These are phyloP conservation scores for Callocephalon fimbriatum DNA, from an alignment of 2,113 vertebrate genomes.

Conservation along the genomic window DNA sequence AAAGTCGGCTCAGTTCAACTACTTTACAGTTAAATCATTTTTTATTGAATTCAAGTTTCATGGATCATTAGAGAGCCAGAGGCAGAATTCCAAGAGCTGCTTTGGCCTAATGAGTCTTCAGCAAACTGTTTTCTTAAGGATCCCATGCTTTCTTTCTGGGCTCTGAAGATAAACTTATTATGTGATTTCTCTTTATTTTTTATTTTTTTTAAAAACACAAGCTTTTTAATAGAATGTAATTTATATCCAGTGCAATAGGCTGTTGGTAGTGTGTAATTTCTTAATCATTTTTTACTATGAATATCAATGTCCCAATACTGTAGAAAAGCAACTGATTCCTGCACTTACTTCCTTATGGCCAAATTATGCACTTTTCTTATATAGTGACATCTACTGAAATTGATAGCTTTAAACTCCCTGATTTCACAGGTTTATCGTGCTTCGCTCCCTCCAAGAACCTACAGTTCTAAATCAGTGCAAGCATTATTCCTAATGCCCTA, in stretches of 20 bases:
- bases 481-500: not conserved
- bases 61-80: conserved; percentile 78
- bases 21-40: conserved; percentile 79
- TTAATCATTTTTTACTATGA: conserved; percentile 2
- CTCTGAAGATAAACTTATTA: conserved; percentile 33
- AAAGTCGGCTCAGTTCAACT: conserved; percentile 56
- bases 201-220: not conserved
- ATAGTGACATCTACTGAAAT: not conserved
- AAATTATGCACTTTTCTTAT: not conserved
- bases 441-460: not conserved
- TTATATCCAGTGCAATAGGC: conserved; percentile 32
- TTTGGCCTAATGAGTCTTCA: conserved; percentile 79
- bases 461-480: not conserved
- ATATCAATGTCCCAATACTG: not conserved
- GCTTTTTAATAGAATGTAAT: conserved; percentile 43
- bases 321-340: conserved; percentile 8
- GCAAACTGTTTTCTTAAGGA: conserved; percentile 75
- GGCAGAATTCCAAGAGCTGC: conserved; percentile 69
- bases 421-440: not conserved
- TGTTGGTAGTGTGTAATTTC: not conserved
- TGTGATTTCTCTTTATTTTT: not conserved
- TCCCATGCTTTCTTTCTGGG: conserved; percentile 11
- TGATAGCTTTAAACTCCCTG: not conserved
- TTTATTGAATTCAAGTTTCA: conserved; percentile 83
- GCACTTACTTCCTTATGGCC: not conserved